Conservation (phyloP, 2,113 vertebrate genomes). For the Eira barbara region DNA sequence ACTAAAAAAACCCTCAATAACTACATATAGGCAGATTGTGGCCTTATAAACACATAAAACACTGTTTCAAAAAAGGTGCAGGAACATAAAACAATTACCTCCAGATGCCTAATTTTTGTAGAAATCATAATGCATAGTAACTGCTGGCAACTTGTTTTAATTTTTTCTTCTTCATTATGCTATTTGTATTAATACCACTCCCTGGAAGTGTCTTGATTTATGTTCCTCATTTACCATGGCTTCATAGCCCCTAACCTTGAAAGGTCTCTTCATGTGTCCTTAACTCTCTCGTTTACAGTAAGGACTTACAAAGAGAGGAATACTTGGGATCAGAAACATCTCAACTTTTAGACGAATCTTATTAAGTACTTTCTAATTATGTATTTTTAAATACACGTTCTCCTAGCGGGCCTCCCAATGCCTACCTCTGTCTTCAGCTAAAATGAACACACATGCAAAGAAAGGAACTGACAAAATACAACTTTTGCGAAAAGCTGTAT, state of each 20-base stretch:
- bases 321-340: constrained; percentile 18
- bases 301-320: not conserved
- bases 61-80: not conserved
- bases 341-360: constrained; percentile 15
- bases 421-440: not conserved
- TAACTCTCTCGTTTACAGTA: not conserved
- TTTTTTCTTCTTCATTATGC: not conserved
- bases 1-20: not conserved
- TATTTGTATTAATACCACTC: not conserved
- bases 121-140: not conserved
- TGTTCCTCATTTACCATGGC: not conserved
- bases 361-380: constrained; percentile 10
- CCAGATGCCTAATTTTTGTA: not conserved
- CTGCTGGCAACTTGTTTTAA: not conserved
- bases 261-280: not conserved
- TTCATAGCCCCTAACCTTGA: not conserved
- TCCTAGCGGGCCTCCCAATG: not conserved
- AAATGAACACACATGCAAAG: not conserved
- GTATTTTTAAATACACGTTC: not conserved
- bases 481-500: not conserved
- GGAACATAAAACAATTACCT: not conserved
- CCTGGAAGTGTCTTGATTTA: not conserved
- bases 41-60: not conserved
- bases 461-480: not conserved
- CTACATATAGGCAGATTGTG: not conserved